Evolutionary conservation across 2,113 vertebrate species (phyloP).

Genomic region (Misgurnus anguillicaudatus): DNA sequence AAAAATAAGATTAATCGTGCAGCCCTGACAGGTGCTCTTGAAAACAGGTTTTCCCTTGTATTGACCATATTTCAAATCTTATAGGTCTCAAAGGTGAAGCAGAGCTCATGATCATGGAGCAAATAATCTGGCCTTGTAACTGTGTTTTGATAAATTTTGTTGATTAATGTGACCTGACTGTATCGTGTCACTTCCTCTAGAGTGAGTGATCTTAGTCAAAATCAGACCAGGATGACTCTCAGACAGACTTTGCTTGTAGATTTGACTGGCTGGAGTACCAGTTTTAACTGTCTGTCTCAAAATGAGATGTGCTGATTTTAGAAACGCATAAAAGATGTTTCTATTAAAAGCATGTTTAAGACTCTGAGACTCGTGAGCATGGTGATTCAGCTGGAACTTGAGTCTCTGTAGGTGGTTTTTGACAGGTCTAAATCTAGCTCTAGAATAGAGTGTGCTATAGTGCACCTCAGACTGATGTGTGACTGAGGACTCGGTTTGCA

Average conservation of each 20-base stretch:
- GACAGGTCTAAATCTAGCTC: too few relatives aligned
- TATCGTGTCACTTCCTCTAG: not conserved
- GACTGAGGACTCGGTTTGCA: not conserved
- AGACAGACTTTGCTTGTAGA: not conserved
- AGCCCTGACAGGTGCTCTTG: too few relatives aligned
- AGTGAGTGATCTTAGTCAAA: not conserved
- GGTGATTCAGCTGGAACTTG: not conserved
- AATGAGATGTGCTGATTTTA: not conserved
- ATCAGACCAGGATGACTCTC: not conserved
- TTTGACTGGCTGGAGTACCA: not conserved
- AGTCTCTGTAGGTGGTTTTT: not conserved
- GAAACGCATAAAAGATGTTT: not conserved
- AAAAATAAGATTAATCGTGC: too few relatives aligned
- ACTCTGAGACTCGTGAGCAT: not conserved
- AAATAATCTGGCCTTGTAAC: not conserved
- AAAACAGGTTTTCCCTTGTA: too few relatives aligned
- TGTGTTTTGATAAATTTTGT: not conserved
- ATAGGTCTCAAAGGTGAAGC: not conserved
- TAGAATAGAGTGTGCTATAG: not conserved
- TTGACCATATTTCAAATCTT: not conserved
- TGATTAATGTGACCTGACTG: slow-evolving; percentile 10
- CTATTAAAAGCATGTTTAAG: not conserved
- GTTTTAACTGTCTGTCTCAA: not conserved
- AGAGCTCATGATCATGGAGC: not conserved
- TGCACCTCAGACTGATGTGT: not conserved